These are phyloP conservation scores for Camptogramma bilineatum DNA, from an alignment of 2,888 invertebrate species.

Conservation along the genomic window DNA sequence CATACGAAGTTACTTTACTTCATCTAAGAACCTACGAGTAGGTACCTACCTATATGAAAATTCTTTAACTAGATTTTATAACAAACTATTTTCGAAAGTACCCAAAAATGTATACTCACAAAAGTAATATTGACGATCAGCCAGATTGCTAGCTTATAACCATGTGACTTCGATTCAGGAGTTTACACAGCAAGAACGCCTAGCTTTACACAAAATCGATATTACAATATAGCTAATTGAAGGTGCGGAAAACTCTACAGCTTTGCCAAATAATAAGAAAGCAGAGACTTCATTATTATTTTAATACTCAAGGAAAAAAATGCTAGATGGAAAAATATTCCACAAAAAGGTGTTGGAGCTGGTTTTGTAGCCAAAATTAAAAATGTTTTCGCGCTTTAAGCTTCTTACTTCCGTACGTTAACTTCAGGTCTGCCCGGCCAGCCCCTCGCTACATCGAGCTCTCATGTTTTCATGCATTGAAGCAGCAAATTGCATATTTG, in stretches of 20 bases:
- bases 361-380: background rate
- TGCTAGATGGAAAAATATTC: background rate
- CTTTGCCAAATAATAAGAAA: background rate
- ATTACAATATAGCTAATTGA: background rate
- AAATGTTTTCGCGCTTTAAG: background rate
- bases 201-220: background rate
- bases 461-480: slow-evolving; percentile 36
- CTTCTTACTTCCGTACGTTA: background rate
- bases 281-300: slow-evolving; percentile 1
- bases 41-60: no score
- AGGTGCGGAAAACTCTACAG: background rate
- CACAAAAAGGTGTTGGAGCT: background rate
- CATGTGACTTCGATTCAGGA: background rate
- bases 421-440: slow-evolving; percentile 8
- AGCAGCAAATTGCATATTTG: slow-evolving; percentile 38
- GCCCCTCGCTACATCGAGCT: slow-evolving; percentile 22
- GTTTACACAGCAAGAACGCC: background rate
- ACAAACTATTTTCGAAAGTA: no score
- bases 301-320: no score
- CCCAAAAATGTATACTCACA: no score
- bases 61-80: no score
- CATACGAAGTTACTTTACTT: no score
- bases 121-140: no score
- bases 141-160: background rate
- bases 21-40: no score